These are phyloP conservation scores for Strigops habroptila DNA, from an alignment of 2,113 vertebrate genomes.

Conservation along the genomic window DNA sequence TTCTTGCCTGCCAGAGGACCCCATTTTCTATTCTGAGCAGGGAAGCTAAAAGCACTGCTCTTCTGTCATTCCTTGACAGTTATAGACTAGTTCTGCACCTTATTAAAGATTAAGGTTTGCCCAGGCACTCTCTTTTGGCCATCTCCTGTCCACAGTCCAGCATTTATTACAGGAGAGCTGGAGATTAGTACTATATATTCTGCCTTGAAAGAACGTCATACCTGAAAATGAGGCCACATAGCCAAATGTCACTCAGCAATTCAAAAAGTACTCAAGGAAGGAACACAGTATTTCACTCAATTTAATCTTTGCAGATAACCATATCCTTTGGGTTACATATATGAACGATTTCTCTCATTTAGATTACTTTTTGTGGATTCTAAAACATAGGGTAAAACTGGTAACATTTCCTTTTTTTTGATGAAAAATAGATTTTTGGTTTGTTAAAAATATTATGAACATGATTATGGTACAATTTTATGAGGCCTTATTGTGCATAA, in stretches of 20 bases:
- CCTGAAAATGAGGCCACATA: not conserved
- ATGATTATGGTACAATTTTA: not conserved
- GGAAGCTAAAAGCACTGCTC: conserved; percentile 58
- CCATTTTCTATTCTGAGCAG: conserved; percentile 73
- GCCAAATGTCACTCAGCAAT: not conserved
- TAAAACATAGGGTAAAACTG: not conserved
- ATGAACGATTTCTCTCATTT: not conserved
- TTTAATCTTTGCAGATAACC: not conserved
- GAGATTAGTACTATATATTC: conserved; percentile 60
- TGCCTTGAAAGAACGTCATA: not conserved
- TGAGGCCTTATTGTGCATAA: not conserved
- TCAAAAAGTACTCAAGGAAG: not conserved
- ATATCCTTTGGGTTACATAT: not conserved
- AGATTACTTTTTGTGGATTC: not conserved
- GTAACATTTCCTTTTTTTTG: not conserved
- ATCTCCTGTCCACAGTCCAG: conserved; percentile 59
- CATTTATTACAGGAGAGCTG: conserved; percentile 64
- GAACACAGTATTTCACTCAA: not conserved
- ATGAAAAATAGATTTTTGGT: not conserved
- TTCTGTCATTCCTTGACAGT: conserved; percentile 74
- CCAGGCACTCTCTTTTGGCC: conserved; percentile 61
- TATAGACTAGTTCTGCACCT: conserved; percentile 76
- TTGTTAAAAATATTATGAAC: not conserved
- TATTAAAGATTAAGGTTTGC: conserved; percentile 80
- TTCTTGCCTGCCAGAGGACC: conserved; percentile 33